Evolutionary conservation across 1,140 invertebrate genomes (phyloP).

Genomic region (Lepidurus couesii): DNA sequence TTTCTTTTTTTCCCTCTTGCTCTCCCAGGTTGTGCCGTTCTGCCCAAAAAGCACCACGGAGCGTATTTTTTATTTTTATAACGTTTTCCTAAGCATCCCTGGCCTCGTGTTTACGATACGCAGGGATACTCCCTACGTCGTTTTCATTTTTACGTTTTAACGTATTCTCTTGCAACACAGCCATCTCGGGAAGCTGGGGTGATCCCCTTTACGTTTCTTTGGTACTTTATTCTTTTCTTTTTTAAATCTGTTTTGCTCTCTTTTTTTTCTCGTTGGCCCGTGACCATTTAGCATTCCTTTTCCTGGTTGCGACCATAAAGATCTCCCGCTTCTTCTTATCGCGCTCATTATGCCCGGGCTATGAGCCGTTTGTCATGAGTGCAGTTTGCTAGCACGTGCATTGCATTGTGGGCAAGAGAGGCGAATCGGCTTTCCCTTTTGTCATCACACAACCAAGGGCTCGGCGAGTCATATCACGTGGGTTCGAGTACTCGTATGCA

Average conservation of each 20-base stretch:
- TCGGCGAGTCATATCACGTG: conserved; percentile 8
- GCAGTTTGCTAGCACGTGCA: background rate
- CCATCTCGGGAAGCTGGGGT: background rate
- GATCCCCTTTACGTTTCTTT: background rate
- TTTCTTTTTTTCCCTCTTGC: background rate
- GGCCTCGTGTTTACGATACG: background rate
- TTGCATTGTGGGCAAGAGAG: background rate
- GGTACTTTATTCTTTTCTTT: background rate
- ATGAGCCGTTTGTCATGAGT: background rate
- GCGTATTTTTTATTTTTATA: background rate
- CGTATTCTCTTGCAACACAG: background rate
- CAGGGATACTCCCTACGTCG: background rate
- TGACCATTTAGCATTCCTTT: background rate
- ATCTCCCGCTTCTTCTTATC: conserved; percentile 1
- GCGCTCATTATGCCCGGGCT: background rate
- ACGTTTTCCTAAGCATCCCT: background rate
- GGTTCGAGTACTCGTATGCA: conserved; percentile 21
- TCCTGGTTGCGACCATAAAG: background rate
- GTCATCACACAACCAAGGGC: background rate
- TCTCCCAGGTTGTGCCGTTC: background rate
- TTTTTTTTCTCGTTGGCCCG: background rate
- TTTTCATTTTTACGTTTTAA: conserved; percentile 6
- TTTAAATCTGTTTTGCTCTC: background rate
- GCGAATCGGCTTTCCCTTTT: conserved; percentile 18
- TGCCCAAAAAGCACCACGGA: background rate